These are phyloP conservation scores for Ursus arctos DNA, from an alignment of 2,113 vertebrate species.

Conservation along the genomic window DNA sequence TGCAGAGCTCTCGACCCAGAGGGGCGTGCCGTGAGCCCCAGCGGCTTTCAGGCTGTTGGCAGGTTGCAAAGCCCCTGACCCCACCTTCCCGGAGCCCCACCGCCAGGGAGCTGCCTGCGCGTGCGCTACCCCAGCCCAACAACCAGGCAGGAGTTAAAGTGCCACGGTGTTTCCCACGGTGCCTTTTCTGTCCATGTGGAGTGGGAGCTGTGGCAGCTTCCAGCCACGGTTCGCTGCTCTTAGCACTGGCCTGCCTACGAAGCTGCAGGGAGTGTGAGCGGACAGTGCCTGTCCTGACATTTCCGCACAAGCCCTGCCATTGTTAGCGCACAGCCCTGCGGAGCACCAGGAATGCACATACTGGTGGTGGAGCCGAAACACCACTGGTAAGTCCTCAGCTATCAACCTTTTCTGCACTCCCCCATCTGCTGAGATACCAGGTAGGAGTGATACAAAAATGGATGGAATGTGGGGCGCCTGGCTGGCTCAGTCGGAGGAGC, in stretches of 20 bases:
- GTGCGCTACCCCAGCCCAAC: background rate
- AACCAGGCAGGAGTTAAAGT: rapidly evolving
- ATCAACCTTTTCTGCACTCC: background rate
- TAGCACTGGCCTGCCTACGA: rapidly evolving
- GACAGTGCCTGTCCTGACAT: background rate
- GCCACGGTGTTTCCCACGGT: rapidly evolving
- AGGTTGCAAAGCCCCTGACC: background rate
- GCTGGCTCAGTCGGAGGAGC: background rate
- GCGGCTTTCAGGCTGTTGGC: background rate
- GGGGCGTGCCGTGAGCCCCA: background rate
- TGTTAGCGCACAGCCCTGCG: background rate
- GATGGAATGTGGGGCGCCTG: background rate
- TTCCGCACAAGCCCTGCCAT: no score
- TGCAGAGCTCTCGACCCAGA: background rate
- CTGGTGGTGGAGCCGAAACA: background rate
- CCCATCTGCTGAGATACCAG: background rate
- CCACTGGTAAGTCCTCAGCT: rapidly evolving
- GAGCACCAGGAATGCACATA: background rate
- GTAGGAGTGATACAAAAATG: background rate
- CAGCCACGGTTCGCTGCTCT: rapidly evolving
- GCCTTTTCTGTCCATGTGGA: rapidly evolving
- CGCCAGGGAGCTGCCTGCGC: background rate
- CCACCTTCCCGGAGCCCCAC: background rate
- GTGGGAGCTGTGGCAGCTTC: background rate
- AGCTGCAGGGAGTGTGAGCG: rapidly evolving